Evolutionary conservation across 30 jellyfish, hydroid and myxozoan species (phyloP), one percentile per base, ranked within the genome.

Genomic region (Aurelia aurita): DNA sequence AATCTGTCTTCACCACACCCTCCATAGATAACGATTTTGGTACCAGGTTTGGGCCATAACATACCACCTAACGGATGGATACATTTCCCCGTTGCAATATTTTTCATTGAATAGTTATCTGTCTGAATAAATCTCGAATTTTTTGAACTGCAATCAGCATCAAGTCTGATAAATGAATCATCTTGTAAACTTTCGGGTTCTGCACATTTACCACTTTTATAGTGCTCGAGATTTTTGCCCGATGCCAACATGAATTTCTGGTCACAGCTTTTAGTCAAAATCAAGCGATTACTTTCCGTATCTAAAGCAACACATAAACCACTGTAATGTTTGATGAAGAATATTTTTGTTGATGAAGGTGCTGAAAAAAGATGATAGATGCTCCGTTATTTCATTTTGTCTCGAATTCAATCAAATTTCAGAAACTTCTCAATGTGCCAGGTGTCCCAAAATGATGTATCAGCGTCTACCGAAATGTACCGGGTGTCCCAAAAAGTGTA

Each of bases 1-100:
- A 84, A 58, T 29, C 89, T 54, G 15, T 39, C 21, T 28, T 59
- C 55, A 71, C 25, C 73, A 58, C 93, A 84, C 3, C 93, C 93
- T 4, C 45, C 7, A 53, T 72, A 70, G 27, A 84, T 57, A 26
- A 84, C 88, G 10, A 76, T 87, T 10, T 13, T 14, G 7, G 93
- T 84, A 16, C 88, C 88, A 16, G 51, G 89, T 19, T 25, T 11
- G 7, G 93, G 93, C 4, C 65, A 4, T 3, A n/a, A 3, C 18
- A 45, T 21, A 0, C 89, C 93, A 1, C 89, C 89, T 0, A 9
- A 7, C 7, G 93, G 89, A 47, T 84, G 93, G 21, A 84, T 7
- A 46, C 93, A 84, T 46, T 84, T 84, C 25, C 69, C 71, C 4
- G 93, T 53, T n/a, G 60, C 32, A 10, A 57, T 8, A 72, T 84